A percentile compares a stretch with the other conserved stretches of the same genome.
These are phyloP conservation scores for Lindbergichthys nudifrons DNA, from an alignment of 2,797 vertebrate species.

Conservation along the genomic window DNA sequence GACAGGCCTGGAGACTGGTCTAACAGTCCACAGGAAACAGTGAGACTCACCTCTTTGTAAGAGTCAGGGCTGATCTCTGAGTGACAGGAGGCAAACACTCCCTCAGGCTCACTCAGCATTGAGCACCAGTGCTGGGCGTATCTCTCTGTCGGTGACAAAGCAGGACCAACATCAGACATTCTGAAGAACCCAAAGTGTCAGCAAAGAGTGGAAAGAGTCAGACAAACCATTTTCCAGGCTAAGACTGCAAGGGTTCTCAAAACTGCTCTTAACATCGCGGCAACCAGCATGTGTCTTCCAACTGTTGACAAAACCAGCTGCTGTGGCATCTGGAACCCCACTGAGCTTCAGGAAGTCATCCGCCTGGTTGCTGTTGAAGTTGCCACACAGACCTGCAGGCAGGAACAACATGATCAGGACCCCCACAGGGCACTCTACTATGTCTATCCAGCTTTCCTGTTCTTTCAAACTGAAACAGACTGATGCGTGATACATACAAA, in stretches of 20 bases:
- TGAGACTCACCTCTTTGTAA: conserved; percentile 82
- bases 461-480: background rate
- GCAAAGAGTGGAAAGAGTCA: background rate
- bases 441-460: background rate
- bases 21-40: background rate
- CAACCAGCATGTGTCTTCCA: conserved; percentile 78
- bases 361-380: conserved; percentile 79
- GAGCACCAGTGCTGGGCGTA: conserved; percentile 91
- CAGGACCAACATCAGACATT: background rate
- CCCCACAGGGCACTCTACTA: background rate
- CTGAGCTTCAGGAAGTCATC: conserved; percentile 79
- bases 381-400: conserved; percentile 80
- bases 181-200: background rate
- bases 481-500: background rate
- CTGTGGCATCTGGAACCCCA: conserved; percentile 77
- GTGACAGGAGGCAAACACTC: conserved; percentile 88
- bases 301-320: conserved; percentile 80
- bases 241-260: conserved; percentile 79
- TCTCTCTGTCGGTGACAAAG: conserved; percentile 81
- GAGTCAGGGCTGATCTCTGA: conserved; percentile 81
- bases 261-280: conserved; percentile 66
- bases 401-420: background rate
- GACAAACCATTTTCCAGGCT: conserved; percentile 78
- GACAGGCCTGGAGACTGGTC: background rate
- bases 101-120: conserved; percentile 77